Evolutionary conservation across 2,888 invertebrate species (phyloP).

Genomic region (Epistrophe eligans): DNA sequence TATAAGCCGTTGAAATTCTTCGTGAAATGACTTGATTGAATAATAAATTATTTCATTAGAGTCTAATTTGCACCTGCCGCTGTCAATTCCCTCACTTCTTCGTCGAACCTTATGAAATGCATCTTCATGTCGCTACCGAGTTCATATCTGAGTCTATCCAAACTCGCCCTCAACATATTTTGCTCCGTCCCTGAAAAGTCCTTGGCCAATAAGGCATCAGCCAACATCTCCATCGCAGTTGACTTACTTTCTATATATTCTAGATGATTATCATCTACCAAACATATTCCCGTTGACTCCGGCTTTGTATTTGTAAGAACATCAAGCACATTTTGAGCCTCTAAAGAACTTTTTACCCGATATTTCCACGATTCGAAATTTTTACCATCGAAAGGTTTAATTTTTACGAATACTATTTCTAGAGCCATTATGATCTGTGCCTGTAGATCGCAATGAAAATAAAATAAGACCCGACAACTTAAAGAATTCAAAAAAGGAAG

Average conservation of each 20-base stretch:
- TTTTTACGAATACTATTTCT: not conserved
- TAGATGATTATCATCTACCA: constrained; percentile 61
- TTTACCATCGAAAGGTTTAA: not conserved
- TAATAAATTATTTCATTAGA: constrained; percentile 47
- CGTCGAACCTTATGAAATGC: constrained; percentile 54
- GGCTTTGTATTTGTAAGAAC: not conserved
- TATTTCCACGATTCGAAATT: constrained; percentile 19
- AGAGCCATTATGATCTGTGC: constrained; percentile 7
- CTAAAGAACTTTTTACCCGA: constrained; percentile 13
- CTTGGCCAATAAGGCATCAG: constrained; percentile 14
- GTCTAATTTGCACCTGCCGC: constrained; percentile 47
- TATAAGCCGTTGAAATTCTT: constrained; percentile 53
- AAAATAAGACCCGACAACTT: no score
- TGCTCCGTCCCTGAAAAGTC: constrained; percentile 62
- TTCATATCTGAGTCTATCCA: constrained; percentile 34
- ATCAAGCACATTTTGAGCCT: constrained; percentile 8
- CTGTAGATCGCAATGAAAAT: not conserved
- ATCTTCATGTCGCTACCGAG: constrained; percentile 52
- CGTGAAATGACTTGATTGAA: constrained; percentile 13
- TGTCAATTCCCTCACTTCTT: constrained; percentile 38
- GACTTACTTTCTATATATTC: constrained; percentile 64
- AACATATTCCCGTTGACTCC: constrained; percentile 32
- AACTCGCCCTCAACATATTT: constrained; percentile 58
- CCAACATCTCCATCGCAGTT: constrained; percentile 61
- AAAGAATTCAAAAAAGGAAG: no score